Evolutionary conservation across 53 echinoderm and acorn worm genomes (phyloP).

Genomic region (Echinometra lucunter): DNA sequence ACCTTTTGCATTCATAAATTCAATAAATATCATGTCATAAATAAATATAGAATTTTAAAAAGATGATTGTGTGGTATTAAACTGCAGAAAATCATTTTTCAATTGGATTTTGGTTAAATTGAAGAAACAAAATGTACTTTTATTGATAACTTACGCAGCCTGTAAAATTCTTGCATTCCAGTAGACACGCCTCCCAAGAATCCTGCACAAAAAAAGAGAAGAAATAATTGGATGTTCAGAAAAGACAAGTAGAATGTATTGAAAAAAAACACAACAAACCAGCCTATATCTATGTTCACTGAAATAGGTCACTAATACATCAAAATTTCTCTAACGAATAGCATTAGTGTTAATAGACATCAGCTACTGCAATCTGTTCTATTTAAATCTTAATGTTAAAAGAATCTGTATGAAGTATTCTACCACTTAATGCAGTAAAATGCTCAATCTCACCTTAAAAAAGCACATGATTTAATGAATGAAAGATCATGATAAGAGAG

Average conservation of each 20-base stretch:
- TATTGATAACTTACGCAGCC: constrained; percentile 16
- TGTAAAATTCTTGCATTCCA: constrained; percentile 28
- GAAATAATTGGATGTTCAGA: no score
- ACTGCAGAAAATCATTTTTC: no score
- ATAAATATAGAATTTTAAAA: neutral
- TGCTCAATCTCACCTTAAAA: neutral
- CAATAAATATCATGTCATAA: neutral
- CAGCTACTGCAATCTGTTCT: no score
- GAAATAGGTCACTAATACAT: no score
- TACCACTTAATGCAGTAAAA: neutral
- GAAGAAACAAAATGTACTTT: neutral
- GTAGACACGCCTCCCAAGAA: neutral
- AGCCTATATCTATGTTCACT: no score
- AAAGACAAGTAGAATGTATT: no score
- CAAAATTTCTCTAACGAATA: no score
- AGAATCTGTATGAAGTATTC: neutral
- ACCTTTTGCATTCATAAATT: neutral
- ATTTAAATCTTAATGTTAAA: no score
- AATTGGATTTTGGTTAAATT: neutral
- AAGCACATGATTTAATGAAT: neutral
- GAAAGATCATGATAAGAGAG: neutral
- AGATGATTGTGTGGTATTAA: neutral
- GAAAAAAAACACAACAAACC: no score
- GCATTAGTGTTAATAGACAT: no score
- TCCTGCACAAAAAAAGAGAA: neutral